These are phyloP conservation scores for Percopsis transmontana DNA, from an alignment of 2,113 vertebrate genomes.

Conservation along the genomic window DNA sequence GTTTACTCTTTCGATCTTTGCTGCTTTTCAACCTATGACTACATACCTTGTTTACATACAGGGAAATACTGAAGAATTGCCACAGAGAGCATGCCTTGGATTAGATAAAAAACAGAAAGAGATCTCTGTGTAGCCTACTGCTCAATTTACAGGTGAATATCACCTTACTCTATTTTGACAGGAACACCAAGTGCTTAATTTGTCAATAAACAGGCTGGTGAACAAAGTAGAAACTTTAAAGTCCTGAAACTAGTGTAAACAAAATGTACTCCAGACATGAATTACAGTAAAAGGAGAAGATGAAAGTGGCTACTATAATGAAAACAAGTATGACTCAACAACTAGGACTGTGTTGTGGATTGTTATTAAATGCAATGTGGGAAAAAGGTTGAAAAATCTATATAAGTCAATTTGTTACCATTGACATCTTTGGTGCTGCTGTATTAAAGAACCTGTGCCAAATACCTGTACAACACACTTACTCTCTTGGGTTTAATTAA, in stretches of 20 bases:
- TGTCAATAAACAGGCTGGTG: neutral
- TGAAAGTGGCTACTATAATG: no score
- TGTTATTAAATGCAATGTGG: no score
- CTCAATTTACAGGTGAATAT: slow-evolving; percentile 17
- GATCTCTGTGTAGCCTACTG: slow-evolving; percentile 28
- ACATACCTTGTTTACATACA: neutral
- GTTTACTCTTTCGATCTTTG: slow-evolving; percentile 31
- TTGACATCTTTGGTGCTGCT: neutral
- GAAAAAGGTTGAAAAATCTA: no score
- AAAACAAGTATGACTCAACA: no score
- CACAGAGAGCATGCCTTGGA: slow-evolving; percentile 29
- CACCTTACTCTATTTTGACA: neutral
- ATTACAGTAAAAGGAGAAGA: no score
- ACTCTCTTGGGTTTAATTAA: neutral
- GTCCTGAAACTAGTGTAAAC: no score
- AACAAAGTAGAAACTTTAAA: neutral
- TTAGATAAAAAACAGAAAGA: slow-evolving; percentile 28
- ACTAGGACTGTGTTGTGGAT: no score
- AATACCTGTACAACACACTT: neutral
- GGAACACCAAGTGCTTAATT: slow-evolving; percentile 14
- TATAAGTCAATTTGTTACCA: no score
- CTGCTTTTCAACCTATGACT: slow-evolving; percentile 17
- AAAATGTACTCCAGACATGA: no score
- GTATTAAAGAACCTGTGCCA: neutral
- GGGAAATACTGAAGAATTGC: slow-evolving; percentile 10